A percentile compares a stretch with the other conserved stretches of the same genome.
Conservation (phyloP, 2,888 invertebrate genomes). For the Eilema caniola region DNA sequence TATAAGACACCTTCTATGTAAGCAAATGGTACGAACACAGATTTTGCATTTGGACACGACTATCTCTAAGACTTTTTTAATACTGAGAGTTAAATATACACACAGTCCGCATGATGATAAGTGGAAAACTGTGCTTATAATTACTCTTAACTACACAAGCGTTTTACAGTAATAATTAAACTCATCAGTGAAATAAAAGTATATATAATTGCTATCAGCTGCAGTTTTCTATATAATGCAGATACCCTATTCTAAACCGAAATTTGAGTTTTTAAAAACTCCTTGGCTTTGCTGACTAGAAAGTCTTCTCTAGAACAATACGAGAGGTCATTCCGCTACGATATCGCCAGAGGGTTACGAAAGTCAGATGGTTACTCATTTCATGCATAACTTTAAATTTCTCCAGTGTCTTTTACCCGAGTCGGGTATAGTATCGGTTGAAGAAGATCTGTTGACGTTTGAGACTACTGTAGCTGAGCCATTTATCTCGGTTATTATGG, state of each 20-base stretch:
- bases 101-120: background rate
- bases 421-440: too few species aligned
- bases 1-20: constrained; percentile 1
- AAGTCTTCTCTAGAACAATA: too few species aligned
- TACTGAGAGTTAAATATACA: background rate
- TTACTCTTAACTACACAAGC: background rate
- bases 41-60: background rate
- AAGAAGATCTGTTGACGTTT: background rate
- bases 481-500: background rate
- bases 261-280: too few species aligned
- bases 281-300: too few species aligned
- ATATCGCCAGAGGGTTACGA: too few species aligned
- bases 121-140: background rate
- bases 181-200: background rate
- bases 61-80: background rate
- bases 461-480: background rate
- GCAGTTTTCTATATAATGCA: background rate
- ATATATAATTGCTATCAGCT: background rate
- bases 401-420: too few species aligned
- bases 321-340: too few species aligned
- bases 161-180: background rate
- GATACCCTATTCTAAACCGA: too few species aligned
- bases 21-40: constrained; percentile 1
- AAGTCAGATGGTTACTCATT: too few species aligned
- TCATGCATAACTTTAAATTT: too few species aligned